Base-by-base conservation (phyloP, 2,797 vertebrate species). In the Pantherophis vulpinus region DNA sequence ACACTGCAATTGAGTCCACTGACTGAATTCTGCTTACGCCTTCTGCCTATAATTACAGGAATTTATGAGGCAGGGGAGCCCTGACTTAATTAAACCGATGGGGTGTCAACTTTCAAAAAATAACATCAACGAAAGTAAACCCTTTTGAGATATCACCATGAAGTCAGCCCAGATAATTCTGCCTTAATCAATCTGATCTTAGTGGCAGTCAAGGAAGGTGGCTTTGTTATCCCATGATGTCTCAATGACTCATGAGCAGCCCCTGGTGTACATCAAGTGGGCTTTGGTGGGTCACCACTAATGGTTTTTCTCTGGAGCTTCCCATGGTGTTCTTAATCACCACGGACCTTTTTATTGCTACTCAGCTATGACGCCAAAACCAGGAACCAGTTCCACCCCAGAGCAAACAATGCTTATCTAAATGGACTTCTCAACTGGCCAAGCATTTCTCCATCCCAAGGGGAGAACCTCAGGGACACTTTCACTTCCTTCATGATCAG, bases 1-100 rank as follows among this genome's bases (percentile, higher is more conserved):
- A 88, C 14, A 27, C 27, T 32, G 90, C 91, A 93, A 56, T 2
- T 63, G 79, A 47, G 66, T 90, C 94, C 91, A 86, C 66, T 91
- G 6, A 32, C 23, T 74, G 18, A 42, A 8, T 13, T 74, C 51
- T 86, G 23, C 66, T 79, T 61, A 0, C 5, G 13, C 70, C 56
- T 1, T 0, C 14, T 13, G 60, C 86, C 47, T 94, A 20, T 42
- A 70, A 42, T 29, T 1, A 37, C 32, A 61, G 55, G 51, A 6
- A 20, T 12, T 66, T 47, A 42, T 47, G 74, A 47, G n/a, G 47
- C 42, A 55, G 1, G 29, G 51, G 6, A 13, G 7, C 25, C 51
- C 13, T 51, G 89, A 88, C 42, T 93, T 90, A 23, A 92, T 90
- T 58, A 87, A 54, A 86, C 60, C 18, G 61, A 11, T 0, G 2